phyloP scores from a whole-genome alignment of 2,113 vertebrate genomes.

The Megalops atlanticus region DNA sequence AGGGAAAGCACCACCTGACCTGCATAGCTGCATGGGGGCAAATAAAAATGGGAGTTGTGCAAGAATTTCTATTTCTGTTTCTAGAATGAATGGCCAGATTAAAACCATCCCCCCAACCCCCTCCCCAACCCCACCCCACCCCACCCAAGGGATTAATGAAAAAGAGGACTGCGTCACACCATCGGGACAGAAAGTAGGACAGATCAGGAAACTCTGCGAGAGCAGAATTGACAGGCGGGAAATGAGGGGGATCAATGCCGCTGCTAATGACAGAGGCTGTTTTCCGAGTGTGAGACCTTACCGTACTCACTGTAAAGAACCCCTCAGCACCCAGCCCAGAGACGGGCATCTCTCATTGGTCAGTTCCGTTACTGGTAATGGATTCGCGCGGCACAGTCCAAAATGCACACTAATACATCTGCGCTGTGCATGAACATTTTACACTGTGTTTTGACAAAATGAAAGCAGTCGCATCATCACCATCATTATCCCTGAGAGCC shows the following conservation, averaged over 20 bases:
- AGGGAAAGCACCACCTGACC: not conserved
- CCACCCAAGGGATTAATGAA: conserved; percentile 18
- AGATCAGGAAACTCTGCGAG: conserved; percentile 3
- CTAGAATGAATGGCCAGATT: conserved; percentile 24
- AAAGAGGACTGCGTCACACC: conserved; percentile 4
- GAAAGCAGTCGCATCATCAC: no score
- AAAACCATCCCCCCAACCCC: conserved; percentile 1
- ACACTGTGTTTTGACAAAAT: no score
- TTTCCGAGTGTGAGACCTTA: not conserved
- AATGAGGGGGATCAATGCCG: conserved; percentile 1
- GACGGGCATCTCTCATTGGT: no score
- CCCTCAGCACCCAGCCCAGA: no score
- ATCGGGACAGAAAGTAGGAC: conserved; percentile 25
- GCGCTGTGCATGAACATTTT: not conserved
- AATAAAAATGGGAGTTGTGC: not conserved
- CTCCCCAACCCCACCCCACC: no score
- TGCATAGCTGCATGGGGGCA: not conserved
- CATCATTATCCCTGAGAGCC: not conserved
- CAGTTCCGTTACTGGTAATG: not conserved
- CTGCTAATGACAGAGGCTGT: not conserved
- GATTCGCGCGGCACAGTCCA: no score
- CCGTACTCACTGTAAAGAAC: no score
- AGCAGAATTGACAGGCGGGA: conserved; percentile 10
- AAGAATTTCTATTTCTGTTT: conserved; percentile 32
- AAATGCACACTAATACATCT: no score